Evolutionary conservation across 2,888 invertebrate genomes (phyloP).

Genomic region (Amorpha juglandis): DNA sequence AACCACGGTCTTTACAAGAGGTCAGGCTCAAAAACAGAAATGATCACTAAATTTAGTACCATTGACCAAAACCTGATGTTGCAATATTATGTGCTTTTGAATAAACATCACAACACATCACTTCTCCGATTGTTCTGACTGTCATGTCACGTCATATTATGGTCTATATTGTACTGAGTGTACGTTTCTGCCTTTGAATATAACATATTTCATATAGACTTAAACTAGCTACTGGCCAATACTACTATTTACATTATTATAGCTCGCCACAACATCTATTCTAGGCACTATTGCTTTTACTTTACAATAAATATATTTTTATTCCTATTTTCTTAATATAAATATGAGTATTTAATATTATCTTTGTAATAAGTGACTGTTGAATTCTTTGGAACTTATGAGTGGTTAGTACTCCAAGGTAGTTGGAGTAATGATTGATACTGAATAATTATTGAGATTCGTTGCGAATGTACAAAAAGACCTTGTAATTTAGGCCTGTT

Average conservation of each 20-base stretch:
- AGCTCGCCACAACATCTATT: slow-evolving; percentile 28
- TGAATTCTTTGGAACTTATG: slow-evolving; percentile 22
- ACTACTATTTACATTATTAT: slow-evolving; percentile 31
- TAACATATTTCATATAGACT: slow-evolving; percentile 29
- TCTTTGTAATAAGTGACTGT: slow-evolving; percentile 26
- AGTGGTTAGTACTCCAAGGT: slow-evolving; percentile 12
- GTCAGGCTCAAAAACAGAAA: neutral
- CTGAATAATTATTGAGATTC: slow-evolving; percentile 12
- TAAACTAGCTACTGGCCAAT: slow-evolving; percentile 35
- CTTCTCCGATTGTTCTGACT: neutral
- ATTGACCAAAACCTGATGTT: too few relatives aligned
- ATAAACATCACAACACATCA: too few relatives aligned
- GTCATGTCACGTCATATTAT: too few relatives aligned
- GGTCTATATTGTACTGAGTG: too few relatives aligned
- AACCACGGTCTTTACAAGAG: neutral
- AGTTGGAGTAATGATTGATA: slow-evolving; percentile 8
- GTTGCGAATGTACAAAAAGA: neutral
- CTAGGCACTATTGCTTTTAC: slow-evolving; percentile 45
- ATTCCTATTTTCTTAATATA: slow-evolving; percentile 15
- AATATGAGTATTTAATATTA: slow-evolving; percentile 27
- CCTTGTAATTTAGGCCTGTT: slow-evolving; percentile 6
- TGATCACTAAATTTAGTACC: neutral
- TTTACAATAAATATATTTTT: slow-evolving; percentile 29
- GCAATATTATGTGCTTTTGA: too few relatives aligned
- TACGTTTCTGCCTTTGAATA: neutral